These are phyloP conservation scores for Thunnus albacares DNA, from an alignment of 2,797 vertebrate genomes.

Conservation along the genomic window DNA sequence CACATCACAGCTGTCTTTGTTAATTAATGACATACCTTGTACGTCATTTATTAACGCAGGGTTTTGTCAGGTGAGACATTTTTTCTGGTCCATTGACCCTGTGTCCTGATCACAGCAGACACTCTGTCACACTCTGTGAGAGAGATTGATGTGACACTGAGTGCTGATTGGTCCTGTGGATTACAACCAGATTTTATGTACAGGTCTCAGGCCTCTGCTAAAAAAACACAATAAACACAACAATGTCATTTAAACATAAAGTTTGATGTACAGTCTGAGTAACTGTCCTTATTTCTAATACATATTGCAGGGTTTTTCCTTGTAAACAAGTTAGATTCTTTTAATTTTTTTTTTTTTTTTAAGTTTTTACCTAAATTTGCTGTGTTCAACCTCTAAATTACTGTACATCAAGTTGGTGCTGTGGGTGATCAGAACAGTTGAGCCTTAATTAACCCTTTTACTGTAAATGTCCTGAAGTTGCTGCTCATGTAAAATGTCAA, in stretches of 20 bases:
- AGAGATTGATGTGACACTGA: conserved; percentile 27
- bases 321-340: background rate
- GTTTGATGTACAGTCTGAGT: background rate
- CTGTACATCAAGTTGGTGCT: background rate
- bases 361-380: background rate
- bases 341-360: too few relatives aligned
- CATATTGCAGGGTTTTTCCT: too few relatives aligned
- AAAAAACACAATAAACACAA: background rate
- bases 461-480: too few relatives aligned
- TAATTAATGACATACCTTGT: conserved; percentile 30
- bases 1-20: conserved; percentile 30
- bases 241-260: background rate
- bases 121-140: conserved; percentile 32
- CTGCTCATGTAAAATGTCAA: too few relatives aligned
- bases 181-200: background rate
- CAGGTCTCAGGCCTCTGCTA: background rate
- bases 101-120: conserved; percentile 25
- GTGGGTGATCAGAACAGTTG: too few relatives aligned
- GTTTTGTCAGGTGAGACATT: conserved; percentile 43
- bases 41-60: background rate
- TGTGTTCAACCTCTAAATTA: background rate
- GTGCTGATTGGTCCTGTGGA: background rate
- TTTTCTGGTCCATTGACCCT: conserved; percentile 34
- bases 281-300: background rate
- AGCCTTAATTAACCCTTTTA: too few relatives aligned